Evolutionary conservation across 2,113 vertebrate genomes (phyloP).

Genomic region (Lepus europaeus): DNA sequence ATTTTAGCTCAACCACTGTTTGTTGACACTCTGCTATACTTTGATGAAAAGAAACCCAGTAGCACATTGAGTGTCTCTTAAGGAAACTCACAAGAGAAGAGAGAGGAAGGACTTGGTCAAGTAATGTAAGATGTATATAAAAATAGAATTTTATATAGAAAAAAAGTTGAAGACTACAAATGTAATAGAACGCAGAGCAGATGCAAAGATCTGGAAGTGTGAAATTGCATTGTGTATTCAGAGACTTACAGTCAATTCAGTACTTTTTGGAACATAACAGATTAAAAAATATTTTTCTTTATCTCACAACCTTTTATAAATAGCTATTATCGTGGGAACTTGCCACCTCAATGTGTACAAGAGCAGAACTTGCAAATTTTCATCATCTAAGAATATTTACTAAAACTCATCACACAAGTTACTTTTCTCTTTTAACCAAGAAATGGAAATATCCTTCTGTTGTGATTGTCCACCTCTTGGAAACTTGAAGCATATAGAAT

Average conservation of each 20-base stretch:
- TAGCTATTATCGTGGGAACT: neutral
- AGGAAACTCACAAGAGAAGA: neutral
- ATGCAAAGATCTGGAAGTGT: neutral
- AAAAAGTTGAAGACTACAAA: neutral
- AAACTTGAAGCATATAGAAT: constrained; percentile 57
- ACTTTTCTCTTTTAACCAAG: constrained; percentile 39
- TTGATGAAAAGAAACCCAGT: neutral
- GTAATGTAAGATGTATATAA: neutral
- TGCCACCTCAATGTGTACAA: neutral
- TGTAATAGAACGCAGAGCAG: constrained; percentile 2
- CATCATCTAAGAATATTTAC: constrained; percentile 13
- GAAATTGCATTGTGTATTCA: neutral
- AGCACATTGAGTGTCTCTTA: neutral
- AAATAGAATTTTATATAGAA: neutral
- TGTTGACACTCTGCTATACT: neutral
- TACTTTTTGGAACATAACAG: neutral
- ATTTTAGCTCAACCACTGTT: neutral
- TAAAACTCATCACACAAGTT: constrained; percentile 25
- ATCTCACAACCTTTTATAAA: constrained; percentile 7
- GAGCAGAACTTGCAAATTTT: constrained; percentile 9
- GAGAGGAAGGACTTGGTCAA: neutral
- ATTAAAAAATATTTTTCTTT: neutral
- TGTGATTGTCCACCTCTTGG: neutral
- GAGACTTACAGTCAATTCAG: neutral
- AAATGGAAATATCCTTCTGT: neutral